These are phyloP conservation scores for Ophion slaviceki DNA, from an alignment of 2,888 invertebrate genomes.

Conservation along the genomic window DNA sequence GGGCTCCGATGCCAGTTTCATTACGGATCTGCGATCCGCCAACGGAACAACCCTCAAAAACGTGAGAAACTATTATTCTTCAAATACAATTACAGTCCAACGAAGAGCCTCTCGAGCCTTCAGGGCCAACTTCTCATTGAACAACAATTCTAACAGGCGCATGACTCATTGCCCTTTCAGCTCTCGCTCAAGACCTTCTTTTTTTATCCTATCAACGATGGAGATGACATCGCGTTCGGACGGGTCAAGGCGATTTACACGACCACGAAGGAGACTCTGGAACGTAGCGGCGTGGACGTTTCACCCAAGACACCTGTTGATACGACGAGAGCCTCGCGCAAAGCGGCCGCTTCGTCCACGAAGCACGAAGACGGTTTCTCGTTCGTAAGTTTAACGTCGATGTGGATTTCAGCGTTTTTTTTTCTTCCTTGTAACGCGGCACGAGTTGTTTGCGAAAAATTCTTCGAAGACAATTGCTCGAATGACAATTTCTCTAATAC, in stretches of 20 bases:
- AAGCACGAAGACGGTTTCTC: not conserved
- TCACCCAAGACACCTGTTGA: slow-evolving; percentile 67
- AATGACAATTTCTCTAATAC: too few relatives aligned
- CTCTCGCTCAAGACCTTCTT: slow-evolving; percentile 73
- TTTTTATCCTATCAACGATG: slow-evolving; percentile 77
- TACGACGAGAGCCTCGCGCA: not conserved
- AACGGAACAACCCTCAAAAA: slow-evolving; percentile 84
- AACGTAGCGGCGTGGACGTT: not conserved
- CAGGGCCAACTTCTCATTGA: not conserved
- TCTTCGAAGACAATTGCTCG: too few relatives aligned
- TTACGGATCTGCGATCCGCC: slow-evolving; percentile 84
- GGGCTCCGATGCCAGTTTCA: slow-evolving; percentile 77
- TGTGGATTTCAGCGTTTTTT: not conserved
- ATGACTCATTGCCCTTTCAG: slow-evolving; percentile 69
- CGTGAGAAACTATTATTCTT: slow-evolving; percentile 76
- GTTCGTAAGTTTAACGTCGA: slow-evolving; percentile 19
- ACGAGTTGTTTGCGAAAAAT: too few relatives aligned
- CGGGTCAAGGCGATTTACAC: slow-evolving; percentile 72
- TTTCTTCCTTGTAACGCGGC: too few relatives aligned
- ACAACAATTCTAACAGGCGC: not conserved
- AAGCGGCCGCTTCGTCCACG: not conserved
- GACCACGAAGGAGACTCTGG: not conserved
- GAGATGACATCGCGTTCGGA: slow-evolving; percentile 76
- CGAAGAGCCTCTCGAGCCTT: too few relatives aligned
- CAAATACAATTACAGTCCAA: not conserved